A percentile compares a stretch with the other conserved stretches of the same genome.
Evolutionary conservation across 2,797 vertebrate genomes (phyloP).

Genomic region (Novumbra hubbsi): DNA sequence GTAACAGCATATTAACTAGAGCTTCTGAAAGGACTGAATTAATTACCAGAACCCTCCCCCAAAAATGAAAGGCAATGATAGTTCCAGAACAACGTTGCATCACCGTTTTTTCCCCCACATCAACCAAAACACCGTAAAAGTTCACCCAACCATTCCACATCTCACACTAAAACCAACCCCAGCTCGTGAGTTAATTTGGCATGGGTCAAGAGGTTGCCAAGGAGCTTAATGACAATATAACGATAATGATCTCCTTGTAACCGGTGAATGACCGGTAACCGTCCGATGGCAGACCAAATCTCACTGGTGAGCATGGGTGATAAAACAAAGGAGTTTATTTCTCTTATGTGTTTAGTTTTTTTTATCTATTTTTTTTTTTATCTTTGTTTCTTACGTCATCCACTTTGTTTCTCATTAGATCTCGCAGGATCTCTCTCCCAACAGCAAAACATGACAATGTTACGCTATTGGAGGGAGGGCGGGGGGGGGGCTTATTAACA

Average conservation of each 20-base stretch:
- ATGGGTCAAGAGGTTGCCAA: slow-evolving; percentile 85
- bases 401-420: slow-evolving; percentile 80
- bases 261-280: slow-evolving; percentile 86
- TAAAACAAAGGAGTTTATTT: slow-evolving; percentile 84
- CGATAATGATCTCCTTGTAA: slow-evolving; percentile 76
- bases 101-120: slow-evolving; percentile 90
- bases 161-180: slow-evolving; percentile 89
- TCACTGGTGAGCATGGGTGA: slow-evolving; percentile 90
- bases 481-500: slow-evolving; percentile 73
- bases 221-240: slow-evolving; percentile 70
- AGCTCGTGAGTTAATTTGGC: slow-evolving; percentile 86
- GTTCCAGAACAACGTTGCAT: slow-evolving; percentile 95
- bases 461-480: slow-evolving; percentile 85
- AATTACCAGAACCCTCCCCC: slow-evolving; percentile 88
- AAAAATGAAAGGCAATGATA: slow-evolving; percentile 93
- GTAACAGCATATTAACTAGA: slow-evolving; percentile 98
- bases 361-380: slow-evolving; percentile 65
- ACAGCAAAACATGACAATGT: slow-evolving; percentile 86
- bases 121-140: slow-evolving; percentile 91
- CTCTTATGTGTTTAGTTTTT: slow-evolving; percentile 42
- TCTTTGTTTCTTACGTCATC: slow-evolving; percentile 72
- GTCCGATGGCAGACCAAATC: slow-evolving; percentile 89
- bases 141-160: slow-evolving; percentile 85
- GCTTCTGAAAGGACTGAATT: slow-evolving; percentile 91
- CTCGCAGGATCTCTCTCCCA: slow-evolving; percentile 83